Conservation (phyloP, 2,797 vertebrate species). For the Syngnathus acus region DNA sequence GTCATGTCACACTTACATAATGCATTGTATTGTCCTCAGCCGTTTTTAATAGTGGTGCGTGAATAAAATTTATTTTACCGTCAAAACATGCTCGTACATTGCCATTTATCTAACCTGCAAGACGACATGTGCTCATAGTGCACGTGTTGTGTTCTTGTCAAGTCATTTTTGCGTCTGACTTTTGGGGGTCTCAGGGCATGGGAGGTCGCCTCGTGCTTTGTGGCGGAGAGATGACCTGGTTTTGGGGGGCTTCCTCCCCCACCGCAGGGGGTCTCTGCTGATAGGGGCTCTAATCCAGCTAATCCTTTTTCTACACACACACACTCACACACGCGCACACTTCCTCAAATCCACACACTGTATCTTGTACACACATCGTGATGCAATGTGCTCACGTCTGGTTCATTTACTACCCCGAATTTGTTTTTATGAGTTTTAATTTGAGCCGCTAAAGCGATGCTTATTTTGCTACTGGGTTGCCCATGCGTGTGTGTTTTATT, state of each 20-base stretch:
- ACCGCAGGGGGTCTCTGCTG: conserved; percentile 86
- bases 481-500: conserved; percentile 1
- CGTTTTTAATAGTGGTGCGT: not conserved
- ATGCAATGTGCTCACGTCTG: not conserved
- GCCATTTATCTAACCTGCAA: not conserved
- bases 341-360: conserved; percentile 8
- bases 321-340: conserved; percentile 23
- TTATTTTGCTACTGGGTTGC: not conserved
- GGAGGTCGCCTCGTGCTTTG: conserved; percentile 41
- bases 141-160: not conserved
- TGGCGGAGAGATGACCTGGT: conserved; percentile 72
- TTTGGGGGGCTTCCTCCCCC: conserved; percentile 79
- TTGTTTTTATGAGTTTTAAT: conserved; percentile 1
- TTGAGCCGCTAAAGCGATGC: not conserved
- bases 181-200: conserved; percentile 23
- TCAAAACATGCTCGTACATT: not conserved
- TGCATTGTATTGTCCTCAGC: not conserved
- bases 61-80: not conserved
- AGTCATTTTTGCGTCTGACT: not conserved
- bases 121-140: not conserved
- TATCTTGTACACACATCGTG: not conserved
- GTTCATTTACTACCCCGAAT: not conserved
- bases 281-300: conserved; percentile 90
- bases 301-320: conserved; percentile 77
- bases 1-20: not conserved